These are phyloP conservation scores for zebrafish (Danio rerio) DNA, from an alignment of 2,113 vertebrate species.

Conservation along the genomic window GRCz12tu NC_133183.1:35913001-35913500, in stretches of 20 bases:
- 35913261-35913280: constrained; percentile 67
- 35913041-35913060: constrained; percentile 34
- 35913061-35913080: constrained; percentile 27
- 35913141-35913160: constrained; percentile 35
- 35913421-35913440: constrained; percentile 35
- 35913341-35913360: constrained; percentile 66
- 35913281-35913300: constrained; percentile 65
- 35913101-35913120: constrained; percentile 40
- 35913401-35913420: constrained; percentile 19
- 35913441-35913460: constrained; percentile 8
- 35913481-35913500: constrained; percentile 23
- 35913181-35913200: constrained; percentile 55
- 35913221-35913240: constrained; percentile 64
- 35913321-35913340: constrained; percentile 73
- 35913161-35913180: constrained; percentile 10
- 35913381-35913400: constrained; percentile 41
- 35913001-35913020: constrained; percentile 30
- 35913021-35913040: constrained; percentile 37
- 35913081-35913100: constrained; percentile 33
- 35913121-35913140: constrained; percentile 43
- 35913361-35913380: constrained; percentile 48
- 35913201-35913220: constrained; percentile 57
- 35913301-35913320: constrained; percentile 62
- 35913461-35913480: constrained; percentile 11
- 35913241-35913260: constrained; percentile 63